Evolutionary conservation across 2,888 invertebrate genomes (phyloP).

Genomic region (Macrosiphum euphorbiae): DNA sequence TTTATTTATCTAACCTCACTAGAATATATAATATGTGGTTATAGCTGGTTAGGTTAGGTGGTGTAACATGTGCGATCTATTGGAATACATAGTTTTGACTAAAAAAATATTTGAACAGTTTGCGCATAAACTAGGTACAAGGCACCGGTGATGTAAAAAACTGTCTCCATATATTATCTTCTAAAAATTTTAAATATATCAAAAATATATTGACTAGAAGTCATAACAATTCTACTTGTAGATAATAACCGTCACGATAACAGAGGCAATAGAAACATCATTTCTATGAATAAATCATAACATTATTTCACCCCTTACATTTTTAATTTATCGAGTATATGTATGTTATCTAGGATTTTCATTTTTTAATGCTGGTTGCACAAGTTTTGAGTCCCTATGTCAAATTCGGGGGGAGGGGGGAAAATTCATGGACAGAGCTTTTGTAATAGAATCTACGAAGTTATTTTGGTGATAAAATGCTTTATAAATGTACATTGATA

Average conservation of each 20-base stretch:
- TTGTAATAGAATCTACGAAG: neutral
- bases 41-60: too few species aligned
- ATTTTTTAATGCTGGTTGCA: neutral
- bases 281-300: neutral
- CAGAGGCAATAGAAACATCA: neutral
- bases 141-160: neutral
- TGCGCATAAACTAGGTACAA: neutral
- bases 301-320: neutral
- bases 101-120: neutral
- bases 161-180: neutral
- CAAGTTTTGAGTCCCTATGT: neutral
- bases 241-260: neutral
- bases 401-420: neutral
- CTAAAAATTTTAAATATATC: neutral
- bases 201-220: neutral
- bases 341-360: neutral
- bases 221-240: neutral
- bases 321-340: neutral
- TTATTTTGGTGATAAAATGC: neutral
- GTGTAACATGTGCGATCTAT: neutral
- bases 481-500: neutral
- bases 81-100: neutral
- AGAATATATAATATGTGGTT: neutral
- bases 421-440: neutral
- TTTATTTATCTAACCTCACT: neutral